Evolutionary conservation across 2,888 invertebrate species (phyloP).

Genomic region (Pyrocoelia pectoralis): DNA sequence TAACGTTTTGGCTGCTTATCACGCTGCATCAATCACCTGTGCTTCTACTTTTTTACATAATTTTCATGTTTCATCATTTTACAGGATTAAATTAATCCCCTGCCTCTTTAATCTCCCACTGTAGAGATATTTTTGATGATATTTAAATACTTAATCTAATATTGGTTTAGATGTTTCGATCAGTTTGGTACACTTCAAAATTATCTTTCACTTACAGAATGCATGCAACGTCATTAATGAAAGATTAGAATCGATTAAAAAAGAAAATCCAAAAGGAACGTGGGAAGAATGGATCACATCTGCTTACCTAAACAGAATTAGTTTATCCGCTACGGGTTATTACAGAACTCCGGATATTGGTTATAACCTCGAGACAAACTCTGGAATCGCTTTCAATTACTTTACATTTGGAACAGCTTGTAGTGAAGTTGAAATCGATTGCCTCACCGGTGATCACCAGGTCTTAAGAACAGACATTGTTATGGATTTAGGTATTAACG

Average conservation of each 20-base stretch:
- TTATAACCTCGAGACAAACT: constrained; percentile 73
- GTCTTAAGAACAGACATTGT: constrained; percentile 91
- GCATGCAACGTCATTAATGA: constrained; percentile 80
- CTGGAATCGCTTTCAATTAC: constrained; percentile 81
- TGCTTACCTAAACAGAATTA: constrained; percentile 80
- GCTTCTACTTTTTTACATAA: too few species aligned
- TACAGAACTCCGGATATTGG: constrained; percentile 79
- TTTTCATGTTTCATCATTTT: too few species aligned
- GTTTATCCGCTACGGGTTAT: constrained; percentile 85
- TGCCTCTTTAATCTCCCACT: too few species aligned
- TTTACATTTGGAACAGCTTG: constrained; percentile 87
- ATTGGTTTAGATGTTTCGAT: too few species aligned
- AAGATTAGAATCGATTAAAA: constrained; percentile 77
- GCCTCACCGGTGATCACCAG: constrained; percentile 92
- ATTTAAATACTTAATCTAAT: too few species aligned
- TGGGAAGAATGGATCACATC: constrained; percentile 87
- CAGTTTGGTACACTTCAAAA: too few species aligned
- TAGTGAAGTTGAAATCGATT: constrained; percentile 92
- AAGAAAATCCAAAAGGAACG: constrained; percentile 75
- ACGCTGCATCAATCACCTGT: too few species aligned
- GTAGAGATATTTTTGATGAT: too few species aligned
- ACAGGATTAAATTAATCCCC: too few species aligned
- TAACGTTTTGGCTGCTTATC: too few species aligned
- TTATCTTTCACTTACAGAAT: too few species aligned
- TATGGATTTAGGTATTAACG: constrained; percentile 81